Evolutionary conservation across 2,113 vertebrate genomes (phyloP), one percentile per base, ranked within the genome.

Genomic region (Gymnarchus niloticus): DNA sequence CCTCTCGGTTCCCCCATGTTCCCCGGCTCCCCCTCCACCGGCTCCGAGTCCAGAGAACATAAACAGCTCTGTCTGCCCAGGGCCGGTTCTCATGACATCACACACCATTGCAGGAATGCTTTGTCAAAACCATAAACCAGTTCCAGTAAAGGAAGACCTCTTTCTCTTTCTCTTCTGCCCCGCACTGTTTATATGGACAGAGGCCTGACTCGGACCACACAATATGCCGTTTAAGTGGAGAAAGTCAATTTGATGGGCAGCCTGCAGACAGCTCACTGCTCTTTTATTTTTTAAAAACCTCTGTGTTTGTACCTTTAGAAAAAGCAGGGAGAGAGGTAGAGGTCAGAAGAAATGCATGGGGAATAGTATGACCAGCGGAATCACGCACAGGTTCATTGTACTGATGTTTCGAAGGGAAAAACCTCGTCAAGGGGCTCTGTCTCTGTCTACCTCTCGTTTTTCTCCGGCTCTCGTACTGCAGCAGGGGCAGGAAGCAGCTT

Each of bases 81-180:
- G 92, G 91, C 90, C 90, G 92, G 93, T 95, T 95, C 95, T 95
- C 94, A 95, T 95, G 93, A 95, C 95, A 95, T 95, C 95, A 95
- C 95, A 95, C 91, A 93, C 91, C 91, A 87, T 91, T 91, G 91
- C 93, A 93, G 94, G 95, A 95, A 95, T 95, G 94, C 91, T 90
- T 92, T 89, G 91, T 93, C 92, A 93, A 93, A 94, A 93, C 91
- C 87, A 89, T 90, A 86, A 83, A 89, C 87, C 80, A 51, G 91
- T 89, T 91, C 89, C 54, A 69, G 56, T 54, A 84, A 87, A 87
- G 85, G 86, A 89, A 87, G 82, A 88, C 85, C 48, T 49, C 83
- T 56, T 87, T 80, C 84, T 46, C 87, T 85, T 73, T 52, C 83
- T 61, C 56, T 54, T 76, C 61, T 77, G 28, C 37, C 59, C 44